These are phyloP conservation scores for Ochlodes sylvanus DNA, from an alignment of 2,888 invertebrate genomes.

Conservation along the genomic window DNA sequence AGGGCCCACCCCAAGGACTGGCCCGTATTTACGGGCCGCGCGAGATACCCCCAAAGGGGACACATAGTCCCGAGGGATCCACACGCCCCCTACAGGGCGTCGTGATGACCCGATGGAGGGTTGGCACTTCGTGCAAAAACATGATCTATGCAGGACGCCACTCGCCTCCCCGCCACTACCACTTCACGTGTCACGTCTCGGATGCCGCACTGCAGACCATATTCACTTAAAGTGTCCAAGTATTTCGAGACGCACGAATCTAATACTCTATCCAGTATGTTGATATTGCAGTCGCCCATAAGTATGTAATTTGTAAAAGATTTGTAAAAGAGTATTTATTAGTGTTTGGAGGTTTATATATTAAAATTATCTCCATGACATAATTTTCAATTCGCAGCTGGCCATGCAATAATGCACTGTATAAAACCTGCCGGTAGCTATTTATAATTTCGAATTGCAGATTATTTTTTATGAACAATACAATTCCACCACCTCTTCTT, in stretches of 20 bases:
- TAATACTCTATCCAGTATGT: background rate
- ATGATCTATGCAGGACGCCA: conserved; percentile 39
- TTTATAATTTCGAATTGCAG: background rate
- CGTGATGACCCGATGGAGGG: too few relatives aligned
- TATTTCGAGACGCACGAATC: background rate
- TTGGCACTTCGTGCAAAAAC: conserved; percentile 25
- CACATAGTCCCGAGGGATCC: too few relatives aligned
- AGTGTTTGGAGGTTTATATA: conserved; percentile 1
- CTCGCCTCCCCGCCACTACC: conserved; percentile 3
- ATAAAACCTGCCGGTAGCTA: background rate
- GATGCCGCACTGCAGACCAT: background rate
- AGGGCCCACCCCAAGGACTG: too few relatives aligned
- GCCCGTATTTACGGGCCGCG: too few relatives aligned
- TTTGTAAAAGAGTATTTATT: background rate
- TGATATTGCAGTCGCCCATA: conserved; percentile 1
- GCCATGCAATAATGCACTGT: background rate
- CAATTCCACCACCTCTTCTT: conserved; percentile 12
- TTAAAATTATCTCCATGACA: background rate
- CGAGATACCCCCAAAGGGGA: too few relatives aligned
- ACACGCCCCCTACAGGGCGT: too few relatives aligned
- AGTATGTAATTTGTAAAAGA: background rate
- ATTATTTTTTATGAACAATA: conserved; percentile 3
- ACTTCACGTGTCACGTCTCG: conserved; percentile 9
- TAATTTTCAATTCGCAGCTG: background rate
- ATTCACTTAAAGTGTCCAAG: background rate